Evolutionary conservation across 1,140 invertebrate species (phyloP).

Genomic region (Diorhabda elongata): DNA sequence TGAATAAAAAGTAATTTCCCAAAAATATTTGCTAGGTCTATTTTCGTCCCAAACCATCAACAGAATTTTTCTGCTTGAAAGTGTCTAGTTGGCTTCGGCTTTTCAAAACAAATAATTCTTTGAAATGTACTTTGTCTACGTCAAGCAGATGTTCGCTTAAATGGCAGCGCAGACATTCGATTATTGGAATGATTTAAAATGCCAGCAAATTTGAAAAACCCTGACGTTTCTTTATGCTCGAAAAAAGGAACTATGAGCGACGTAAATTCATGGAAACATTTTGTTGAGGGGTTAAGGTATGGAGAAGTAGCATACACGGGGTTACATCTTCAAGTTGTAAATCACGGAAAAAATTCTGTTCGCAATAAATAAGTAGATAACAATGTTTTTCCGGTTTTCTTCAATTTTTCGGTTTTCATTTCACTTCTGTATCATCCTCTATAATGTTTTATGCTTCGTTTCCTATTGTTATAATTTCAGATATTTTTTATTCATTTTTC

Average conservation of each 20-base stretch:
- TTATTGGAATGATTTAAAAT: conserved; percentile 7
- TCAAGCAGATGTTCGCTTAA: neutral
- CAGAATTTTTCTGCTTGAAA: neutral
- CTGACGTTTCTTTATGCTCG: neutral
- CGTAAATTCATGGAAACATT: neutral
- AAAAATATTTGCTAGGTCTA: neutral
- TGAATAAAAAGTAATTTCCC: too few relatives aligned
- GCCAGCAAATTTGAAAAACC: neutral
- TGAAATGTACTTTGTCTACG: conserved; percentile 2
- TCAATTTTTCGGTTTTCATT: neutral
- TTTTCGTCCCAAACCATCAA: neutral
- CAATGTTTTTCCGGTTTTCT: neutral
- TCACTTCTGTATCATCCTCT: neutral
- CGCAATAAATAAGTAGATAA: neutral
- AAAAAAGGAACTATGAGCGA: neutral
- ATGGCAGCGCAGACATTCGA: conserved; percentile 4
- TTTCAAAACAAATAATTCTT: conserved; percentile 3
- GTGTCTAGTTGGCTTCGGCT: neutral
- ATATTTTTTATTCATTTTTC: neutral
- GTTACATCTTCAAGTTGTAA: neutral
- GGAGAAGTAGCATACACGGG: neutral
- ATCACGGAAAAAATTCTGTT: neutral
- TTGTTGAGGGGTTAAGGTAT: neutral
- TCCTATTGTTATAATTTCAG: neutral
- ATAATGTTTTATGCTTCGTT: neutral